Evolutionary conservation across 1,140 invertebrate species (phyloP).

Genomic region (Elymnias hypermnestra): DNA sequence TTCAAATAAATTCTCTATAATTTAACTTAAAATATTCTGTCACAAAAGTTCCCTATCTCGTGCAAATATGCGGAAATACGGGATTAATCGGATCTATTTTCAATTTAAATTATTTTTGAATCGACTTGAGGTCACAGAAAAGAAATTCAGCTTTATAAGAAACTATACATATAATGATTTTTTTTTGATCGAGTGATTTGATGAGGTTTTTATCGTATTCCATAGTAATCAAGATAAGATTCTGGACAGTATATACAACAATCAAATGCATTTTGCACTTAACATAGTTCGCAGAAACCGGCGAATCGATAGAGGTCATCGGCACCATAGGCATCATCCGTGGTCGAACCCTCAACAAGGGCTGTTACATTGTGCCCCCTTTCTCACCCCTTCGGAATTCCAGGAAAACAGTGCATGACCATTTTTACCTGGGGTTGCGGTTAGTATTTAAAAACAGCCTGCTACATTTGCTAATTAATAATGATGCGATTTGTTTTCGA

Average conservation of each 20-base stretch:
- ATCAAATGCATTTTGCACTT: conserved; percentile 46
- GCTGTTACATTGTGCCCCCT: conserved; percentile 52
- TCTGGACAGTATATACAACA: neutral
- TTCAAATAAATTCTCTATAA: no score
- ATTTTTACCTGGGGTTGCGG: conserved; percentile 48
- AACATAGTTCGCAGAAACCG: conserved; percentile 50
- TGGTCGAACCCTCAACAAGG: conserved; percentile 58
- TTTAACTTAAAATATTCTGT: no score
- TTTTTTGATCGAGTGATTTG: no score
- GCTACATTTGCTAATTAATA: conserved; percentile 17
- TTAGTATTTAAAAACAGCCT: conserved; percentile 23
- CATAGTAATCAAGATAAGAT: neutral
- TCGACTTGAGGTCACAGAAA: no score
- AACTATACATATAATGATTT: no score
- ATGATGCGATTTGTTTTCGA: conserved; percentile 6
- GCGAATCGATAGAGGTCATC: conserved; percentile 68
- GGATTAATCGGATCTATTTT: no score
- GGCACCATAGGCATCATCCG: conserved; percentile 61
- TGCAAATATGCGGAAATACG: no score
- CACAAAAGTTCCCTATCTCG: no score
- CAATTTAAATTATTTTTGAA: no score
- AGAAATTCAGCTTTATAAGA: no score
- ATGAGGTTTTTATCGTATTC: no score
- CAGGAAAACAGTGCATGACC: conserved; percentile 56
- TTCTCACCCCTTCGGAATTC: conserved; percentile 52